phyloP scores from a whole-genome alignment of 1,140 invertebrate species.

The Epicauta chinensis region DNA sequence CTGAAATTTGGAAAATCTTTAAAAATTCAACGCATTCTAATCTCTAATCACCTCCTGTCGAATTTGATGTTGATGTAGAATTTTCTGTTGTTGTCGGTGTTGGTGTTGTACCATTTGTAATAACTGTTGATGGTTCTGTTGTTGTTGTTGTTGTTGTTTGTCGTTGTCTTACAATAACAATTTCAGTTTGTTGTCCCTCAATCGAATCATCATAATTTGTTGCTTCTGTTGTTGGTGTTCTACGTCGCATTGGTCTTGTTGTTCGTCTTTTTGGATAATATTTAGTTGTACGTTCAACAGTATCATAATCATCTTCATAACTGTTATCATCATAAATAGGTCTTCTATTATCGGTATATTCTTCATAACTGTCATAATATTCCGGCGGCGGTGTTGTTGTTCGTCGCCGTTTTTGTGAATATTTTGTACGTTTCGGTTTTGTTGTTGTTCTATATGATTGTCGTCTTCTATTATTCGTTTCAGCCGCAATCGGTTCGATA shows the following conservation, averaged over 20 bases:
- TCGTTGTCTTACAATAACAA: constrained; percentile 8
- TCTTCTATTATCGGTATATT: constrained; percentile 3
- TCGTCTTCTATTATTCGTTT: constrained; percentile 7
- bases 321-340: neutral
- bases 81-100: neutral
- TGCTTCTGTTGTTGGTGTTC: constrained; percentile 1
- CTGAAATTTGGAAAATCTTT: neutral
- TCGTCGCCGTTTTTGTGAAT: constrained; percentile 4
- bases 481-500: constrained; percentile 4
- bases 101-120: constrained; percentile 4
- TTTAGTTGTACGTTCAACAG: constrained; percentile 4
- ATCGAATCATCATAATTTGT: constrained; percentile 1
- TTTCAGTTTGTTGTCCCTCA: constrained; percentile 9
- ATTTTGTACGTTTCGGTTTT: constrained; percentile 3
- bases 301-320: constrained; percentile 8
- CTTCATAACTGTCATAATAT: constrained; percentile 13
- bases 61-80: neutral
- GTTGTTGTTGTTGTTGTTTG: constrained; percentile 1
- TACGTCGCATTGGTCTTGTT: constrained; percentile 1
- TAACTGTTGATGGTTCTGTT: constrained; percentile 3
- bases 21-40: neutral
- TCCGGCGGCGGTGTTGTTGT: constrained; percentile 2
- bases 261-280: neutral
- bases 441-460: constrained; percentile 3
- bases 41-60: constrained; percentile 1